Percentiles rank a stretch among this genome's conserved stretches.
Conservation (phyloP, 2,888 invertebrate species). For the Tortricodes alternella region DNA sequence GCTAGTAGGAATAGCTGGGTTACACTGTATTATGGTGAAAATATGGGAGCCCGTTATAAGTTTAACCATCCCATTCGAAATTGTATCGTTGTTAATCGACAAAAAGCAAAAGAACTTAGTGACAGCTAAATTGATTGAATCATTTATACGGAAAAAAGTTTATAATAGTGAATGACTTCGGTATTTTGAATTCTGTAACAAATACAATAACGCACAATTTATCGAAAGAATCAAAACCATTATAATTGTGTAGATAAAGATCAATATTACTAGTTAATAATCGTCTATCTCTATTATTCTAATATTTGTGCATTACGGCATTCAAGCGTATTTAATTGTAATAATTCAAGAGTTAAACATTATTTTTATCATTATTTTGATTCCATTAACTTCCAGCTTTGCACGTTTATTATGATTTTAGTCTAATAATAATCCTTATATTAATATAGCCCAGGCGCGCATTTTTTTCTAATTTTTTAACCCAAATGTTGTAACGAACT, state of each 20-base stretch:
- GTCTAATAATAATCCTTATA: constrained; percentile 10
- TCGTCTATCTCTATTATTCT: neutral
- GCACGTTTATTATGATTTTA: constrained; percentile 13
- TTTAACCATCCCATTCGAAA: too few species aligned
- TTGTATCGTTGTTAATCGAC: too few species aligned
- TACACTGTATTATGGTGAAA: too few species aligned
- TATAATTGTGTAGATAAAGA: neutral
- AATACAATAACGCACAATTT: neutral
- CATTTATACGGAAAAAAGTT: too few species aligned
- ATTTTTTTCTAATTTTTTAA: neutral
- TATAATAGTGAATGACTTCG: too few species aligned
- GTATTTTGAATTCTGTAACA: too few species aligned
- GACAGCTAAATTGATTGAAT: too few species aligned
- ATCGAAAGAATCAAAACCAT: neutral
- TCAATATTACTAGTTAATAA: neutral
- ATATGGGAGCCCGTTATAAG: too few species aligned
- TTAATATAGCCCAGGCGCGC: neutral
- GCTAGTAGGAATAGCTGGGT: too few species aligned
- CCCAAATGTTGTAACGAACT: neutral
- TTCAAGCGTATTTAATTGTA: constrained; percentile 23
- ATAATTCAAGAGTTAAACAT: constrained; percentile 15
- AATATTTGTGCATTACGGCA: constrained; percentile 22
- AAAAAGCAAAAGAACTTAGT: too few species aligned
- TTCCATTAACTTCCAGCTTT: constrained; percentile 32
- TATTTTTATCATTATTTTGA: constrained; percentile 15